Evolutionary conservation across 2,888 invertebrate species (phyloP).

Genomic region (Drosophila paramelanica): DNA sequence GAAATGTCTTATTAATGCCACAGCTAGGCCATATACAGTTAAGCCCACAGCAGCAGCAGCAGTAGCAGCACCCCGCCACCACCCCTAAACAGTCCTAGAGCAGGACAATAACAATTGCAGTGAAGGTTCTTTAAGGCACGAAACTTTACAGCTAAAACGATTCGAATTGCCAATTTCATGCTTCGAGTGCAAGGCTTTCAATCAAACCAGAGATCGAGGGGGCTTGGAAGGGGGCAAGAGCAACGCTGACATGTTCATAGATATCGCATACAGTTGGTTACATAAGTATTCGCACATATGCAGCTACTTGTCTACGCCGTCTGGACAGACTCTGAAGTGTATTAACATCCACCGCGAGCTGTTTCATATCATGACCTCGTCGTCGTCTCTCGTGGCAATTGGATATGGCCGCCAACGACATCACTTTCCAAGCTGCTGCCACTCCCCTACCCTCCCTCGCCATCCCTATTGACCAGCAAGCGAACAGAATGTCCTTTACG

Average conservation of each 20-base stretch:
- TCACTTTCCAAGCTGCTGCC: conserved; percentile 44
- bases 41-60: not conserved
- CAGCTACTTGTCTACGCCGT: not conserved
- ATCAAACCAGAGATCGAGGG: conserved; percentile 52
- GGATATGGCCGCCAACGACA: conserved; percentile 47
- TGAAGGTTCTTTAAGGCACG: conserved; percentile 30
- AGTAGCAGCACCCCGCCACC: not conserved
- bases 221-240: conserved; percentile 1
- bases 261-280: conserved; percentile 40
- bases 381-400: conserved; percentile 19
- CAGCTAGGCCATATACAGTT: conserved; percentile 30
- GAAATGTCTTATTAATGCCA: conserved; percentile 65
- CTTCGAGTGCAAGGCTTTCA: conserved; percentile 71
- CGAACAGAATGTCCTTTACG: conserved; percentile 18
- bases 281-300: conserved; percentile 17
- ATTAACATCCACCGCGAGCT: not conserved
- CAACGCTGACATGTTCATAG: conserved; percentile 53
- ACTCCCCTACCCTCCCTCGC: not conserved
- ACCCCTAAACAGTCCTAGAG: not conserved
- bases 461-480: no score
- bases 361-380: not conserved
- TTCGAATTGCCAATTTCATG: conserved; percentile 81
- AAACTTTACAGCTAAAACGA: conserved; percentile 80
- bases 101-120: conserved; percentile 47
- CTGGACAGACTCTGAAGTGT: not conserved